phyloP scores from a whole-genome alignment of 2,113 vertebrate genomes.

The Percina caprodes region DNA sequence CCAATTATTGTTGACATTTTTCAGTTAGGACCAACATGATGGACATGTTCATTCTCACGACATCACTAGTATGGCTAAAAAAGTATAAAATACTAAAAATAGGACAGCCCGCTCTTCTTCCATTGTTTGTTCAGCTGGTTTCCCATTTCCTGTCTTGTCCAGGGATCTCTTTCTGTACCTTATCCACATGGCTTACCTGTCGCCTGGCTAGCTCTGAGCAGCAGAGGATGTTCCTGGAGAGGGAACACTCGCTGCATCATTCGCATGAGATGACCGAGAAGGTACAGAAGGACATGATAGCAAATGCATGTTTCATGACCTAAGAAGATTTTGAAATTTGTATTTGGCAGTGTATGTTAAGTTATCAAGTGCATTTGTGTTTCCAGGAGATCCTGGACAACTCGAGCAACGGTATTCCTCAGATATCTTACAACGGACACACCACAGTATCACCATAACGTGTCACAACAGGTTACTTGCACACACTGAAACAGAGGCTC shows the following conservation, averaged over 20 bases:
- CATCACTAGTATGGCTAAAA: background rate
- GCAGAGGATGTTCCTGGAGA: conserved; percentile 98
- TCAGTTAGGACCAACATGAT: background rate
- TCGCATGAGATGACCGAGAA: conserved; percentile 99
- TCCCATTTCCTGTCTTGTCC: conserved; percentile 20
- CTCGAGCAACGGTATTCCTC: conserved; percentile 93
- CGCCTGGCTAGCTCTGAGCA: conserved; percentile 98
- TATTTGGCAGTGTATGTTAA: background rate
- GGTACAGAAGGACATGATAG: conserved; percentile 74
- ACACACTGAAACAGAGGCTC: conserved; percentile 17
- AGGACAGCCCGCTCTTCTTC: background rate
- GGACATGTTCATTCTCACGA: background rate
- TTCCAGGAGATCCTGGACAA: conserved; percentile 95
- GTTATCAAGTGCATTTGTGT: conserved; percentile 22
- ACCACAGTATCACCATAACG: conserved; percentile 67
- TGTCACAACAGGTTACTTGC: conserved; percentile 4
- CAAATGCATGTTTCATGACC: background rate
- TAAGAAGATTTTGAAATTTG: background rate
- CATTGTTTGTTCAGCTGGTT: background rate
- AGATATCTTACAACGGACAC: conserved; percentile 92
- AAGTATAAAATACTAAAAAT: background rate
- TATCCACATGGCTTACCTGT: conserved; percentile 98
- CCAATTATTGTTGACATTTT: no score
- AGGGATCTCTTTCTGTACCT: conserved; percentile 94
- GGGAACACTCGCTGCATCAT: conserved; percentile 97